A percentile compares a stretch with the other conserved stretches of the same genome.
These are phyloP conservation scores for Apostichopus parvimensis DNA, from an alignment of 35 echinoderm and acorn worm species.

Conservation along the genomic window DNA sequence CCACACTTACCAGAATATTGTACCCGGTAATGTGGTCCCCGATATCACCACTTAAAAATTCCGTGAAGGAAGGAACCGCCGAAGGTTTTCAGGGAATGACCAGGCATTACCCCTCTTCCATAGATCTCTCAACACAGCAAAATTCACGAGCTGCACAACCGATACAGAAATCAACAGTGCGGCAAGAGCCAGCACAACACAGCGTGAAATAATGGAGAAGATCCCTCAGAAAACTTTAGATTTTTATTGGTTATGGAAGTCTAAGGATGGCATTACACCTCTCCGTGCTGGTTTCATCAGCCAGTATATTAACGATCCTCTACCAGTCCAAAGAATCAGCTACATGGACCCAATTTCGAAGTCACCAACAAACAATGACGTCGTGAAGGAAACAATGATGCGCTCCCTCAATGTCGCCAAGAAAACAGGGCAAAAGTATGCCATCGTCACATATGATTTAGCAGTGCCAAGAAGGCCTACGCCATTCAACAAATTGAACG, in stretches of 20 bases:
- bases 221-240: slow-evolving; percentile 41
- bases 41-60: slow-evolving; percentile 2
- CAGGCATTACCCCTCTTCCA: neutral
- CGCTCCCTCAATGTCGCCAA: slow-evolving; percentile 25
- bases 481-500: slow-evolving; percentile 57
- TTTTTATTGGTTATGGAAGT: slow-evolving; percentile 68
- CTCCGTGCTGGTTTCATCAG: slow-evolving; percentile 75
- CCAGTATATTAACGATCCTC: slow-evolving; percentile 55
- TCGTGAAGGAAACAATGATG: slow-evolving; percentile 74
- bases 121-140: slow-evolving; percentile 7
- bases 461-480: slow-evolving; percentile 58
- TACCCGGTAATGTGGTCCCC: neutral
- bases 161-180: neutral
- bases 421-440: slow-evolving; percentile 73
- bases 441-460: slow-evolving; percentile 76
- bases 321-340: slow-evolving; percentile 72
- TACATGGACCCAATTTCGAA: slow-evolving; percentile 87
- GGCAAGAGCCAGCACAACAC: neutral
- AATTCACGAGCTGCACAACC: neutral
- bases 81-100: slow-evolving; percentile 3
- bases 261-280: slow-evolving; percentile 49
- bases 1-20: slow-evolving; percentile 79
- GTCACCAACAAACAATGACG: slow-evolving; percentile 87
- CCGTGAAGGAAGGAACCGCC: slow-evolving; percentile 32
- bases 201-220: neutral